Evolutionary conservation across 2,888 invertebrate species (phyloP), one percentile per base, ranked within the genome.

Genomic region (Amphimallon solstitiale): DNA sequence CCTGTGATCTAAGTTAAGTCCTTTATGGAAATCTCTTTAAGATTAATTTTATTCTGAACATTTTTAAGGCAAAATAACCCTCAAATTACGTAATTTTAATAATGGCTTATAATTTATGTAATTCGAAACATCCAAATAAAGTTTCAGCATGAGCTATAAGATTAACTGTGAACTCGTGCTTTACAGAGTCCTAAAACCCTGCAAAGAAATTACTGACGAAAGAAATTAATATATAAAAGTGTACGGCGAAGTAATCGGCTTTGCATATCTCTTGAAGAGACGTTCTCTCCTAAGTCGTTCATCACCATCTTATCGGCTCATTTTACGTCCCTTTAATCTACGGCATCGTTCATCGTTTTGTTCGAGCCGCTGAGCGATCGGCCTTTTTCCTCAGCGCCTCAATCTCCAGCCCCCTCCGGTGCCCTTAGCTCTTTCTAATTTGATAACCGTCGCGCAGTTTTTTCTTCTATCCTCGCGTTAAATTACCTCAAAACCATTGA

Each of bases 281-380:
- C 67, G 67, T 49, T 56, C 43, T n/a, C n/a, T n/a, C n/a, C n/a
- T 34, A 66, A 67, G 66, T 67, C 71, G 70, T 71, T 71, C 70
- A 70, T 71, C 71, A 71, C 70, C 69, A 66, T 68, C 71, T 70
- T 69, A 71, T 71, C 71, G 67, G 63, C 23, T 67, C 68, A 68
- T 67, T 68, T 68, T 68, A 68, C 70, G 63, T 61, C 56, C 64
- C 66, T 68, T 64, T 71, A 71, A 71, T 71, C 71, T 69, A 69
- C 65, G 63, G 64, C 68, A 70, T 71, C 68, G 67, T 67, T 71
- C 68, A 71, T 67, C 68, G 68, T 66, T 70, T 29, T 65, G 66
- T 66, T 43, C 68, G 56, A 68, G 67, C 65, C 71, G 70, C 67
- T 71, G 69, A 71, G 40, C 66, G 66, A 66, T 61, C 45, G 66